These are phyloP conservation scores for Coryphaenoides rupestris DNA, from an alignment of 2,113 vertebrate genomes.

Conservation along the genomic window DNA sequence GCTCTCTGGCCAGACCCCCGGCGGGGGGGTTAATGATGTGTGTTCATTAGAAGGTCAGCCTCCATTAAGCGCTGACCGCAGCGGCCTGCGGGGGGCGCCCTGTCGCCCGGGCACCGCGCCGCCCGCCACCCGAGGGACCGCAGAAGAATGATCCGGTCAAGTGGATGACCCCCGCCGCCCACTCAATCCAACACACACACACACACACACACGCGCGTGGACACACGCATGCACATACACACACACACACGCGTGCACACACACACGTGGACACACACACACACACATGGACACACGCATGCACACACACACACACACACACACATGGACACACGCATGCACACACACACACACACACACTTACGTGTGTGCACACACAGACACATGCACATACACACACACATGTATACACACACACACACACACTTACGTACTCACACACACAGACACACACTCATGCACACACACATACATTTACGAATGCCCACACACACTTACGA, in stretches of 20 bases:
- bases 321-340: not conserved
- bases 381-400: not conserved
- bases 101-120: not conserved
- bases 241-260: not conserved
- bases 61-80: slow-evolving; percentile 32
- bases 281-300: not conserved
- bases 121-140: slow-evolving; percentile 24
- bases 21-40: slow-evolving; percentile 49
- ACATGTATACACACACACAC: too few relatives aligned
- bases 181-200: not conserved
- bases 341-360: too few relatives aligned
- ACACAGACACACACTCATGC: too few relatives aligned
- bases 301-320: not conserved
- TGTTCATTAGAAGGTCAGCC: slow-evolving; percentile 48
- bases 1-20: not conserved
- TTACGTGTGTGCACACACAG: not conserved
- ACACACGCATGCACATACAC: not conserved
- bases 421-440: too few relatives aligned
- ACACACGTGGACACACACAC: not conserved
- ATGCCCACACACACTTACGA: too few relatives aligned
- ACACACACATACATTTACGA: too few relatives aligned
- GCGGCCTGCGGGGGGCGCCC: not conserved
- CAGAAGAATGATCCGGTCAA: slow-evolving; percentile 40
- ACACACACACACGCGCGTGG: not conserved
- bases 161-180: slow-evolving; percentile 12